Evolutionary conservation across 2,797 vertebrate genomes (phyloP), one percentile per base, ranked within the genome.

Genomic region (Chrysolophus pictus): DNA sequence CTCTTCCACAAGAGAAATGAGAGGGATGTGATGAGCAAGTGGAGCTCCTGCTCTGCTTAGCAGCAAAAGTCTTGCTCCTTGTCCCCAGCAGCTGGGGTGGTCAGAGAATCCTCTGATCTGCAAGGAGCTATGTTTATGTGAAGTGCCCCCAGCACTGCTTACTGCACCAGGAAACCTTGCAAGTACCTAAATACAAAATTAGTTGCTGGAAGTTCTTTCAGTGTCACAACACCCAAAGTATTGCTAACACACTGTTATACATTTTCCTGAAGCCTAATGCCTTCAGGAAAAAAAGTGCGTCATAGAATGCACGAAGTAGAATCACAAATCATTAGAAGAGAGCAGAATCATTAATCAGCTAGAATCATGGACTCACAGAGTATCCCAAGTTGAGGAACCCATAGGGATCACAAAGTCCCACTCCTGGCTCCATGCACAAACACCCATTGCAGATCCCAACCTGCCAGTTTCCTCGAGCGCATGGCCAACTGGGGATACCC

Each of bases 31-130:
- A 49, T 63, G 53, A 82, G 35, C 37, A 82, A 81, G 55, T 89
- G 24, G 23, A 93, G 35, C 42, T 31, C 15, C 44, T 91, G 41
- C 51, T 93, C 51, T 35, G 33, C 22, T 46, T 56, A 39, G 39
- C 47, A 94, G 37, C n/a, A 90, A 42, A 60, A 35, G 68, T 28
- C 35, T 55, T 84, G 55, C 44, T 81, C 59, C 46, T 73, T 53
- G 33, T 47, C 41, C 11, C 21, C 87, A 88, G 93, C 84, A 79
- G 87, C 95, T 88, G 59, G 82, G 69, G 81, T 86, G 77, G 86
- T 94, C 65, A 70, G 90, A 87, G 82, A 87, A 73, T 86, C 91
- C 83, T 94, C 26, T 11, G 51, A 78, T 81, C 75, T 87, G 56
- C 63, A 94, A 96, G 62, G 37, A 90, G 84, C 80, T 65, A 21